phyloP scores from a whole-genome alignment of 2,113 vertebrate species.

The Anolis carolinensis region DNA sequence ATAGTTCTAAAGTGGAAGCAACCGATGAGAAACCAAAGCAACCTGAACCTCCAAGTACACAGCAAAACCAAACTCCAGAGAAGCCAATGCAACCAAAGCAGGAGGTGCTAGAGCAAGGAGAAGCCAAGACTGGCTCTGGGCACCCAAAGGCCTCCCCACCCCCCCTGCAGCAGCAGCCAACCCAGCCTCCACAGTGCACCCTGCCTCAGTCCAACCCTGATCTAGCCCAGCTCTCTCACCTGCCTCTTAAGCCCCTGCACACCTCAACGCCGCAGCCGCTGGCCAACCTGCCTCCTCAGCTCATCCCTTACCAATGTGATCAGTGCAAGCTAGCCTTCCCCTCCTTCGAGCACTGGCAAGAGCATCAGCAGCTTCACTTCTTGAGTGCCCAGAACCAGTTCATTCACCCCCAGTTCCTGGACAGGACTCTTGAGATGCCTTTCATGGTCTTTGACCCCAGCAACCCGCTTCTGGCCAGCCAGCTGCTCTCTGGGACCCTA shows the following conservation, averaged over 20 bases:
- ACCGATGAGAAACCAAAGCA: conserved; percentile 95
- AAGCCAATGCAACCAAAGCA: conserved; percentile 91
- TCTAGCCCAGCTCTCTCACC: conserved; percentile 88
- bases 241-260: conserved; percentile 89
- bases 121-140: conserved; percentile 83
- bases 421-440: conserved; percentile 94
- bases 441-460: conserved; percentile 99
- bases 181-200: conserved; percentile 81
- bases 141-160: conserved; percentile 86
- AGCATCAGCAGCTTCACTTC: conserved; percentile 98
- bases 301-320: conserved; percentile 98
- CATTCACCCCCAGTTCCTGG: conserved; percentile 96
- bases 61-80: conserved; percentile 84
- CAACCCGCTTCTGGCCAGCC: conserved; percentile 93
- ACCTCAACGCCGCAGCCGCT: conserved; percentile 87
- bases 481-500: conserved; percentile 92
- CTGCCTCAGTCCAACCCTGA: conserved; percentile 89
- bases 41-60: conserved; percentile 83
- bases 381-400: conserved; percentile 97
- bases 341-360: conserved; percentile 98
- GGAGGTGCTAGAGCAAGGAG: conserved; percentile 80
- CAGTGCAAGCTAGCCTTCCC: conserved; percentile 98
- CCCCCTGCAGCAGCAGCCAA: conserved; percentile 83
- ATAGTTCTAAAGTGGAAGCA: conserved; percentile 81
- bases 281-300: conserved; percentile 89